phyloP scores from a whole-genome alignment of 2,888 invertebrate species.

The Nemotelus pantherinus region DNA sequence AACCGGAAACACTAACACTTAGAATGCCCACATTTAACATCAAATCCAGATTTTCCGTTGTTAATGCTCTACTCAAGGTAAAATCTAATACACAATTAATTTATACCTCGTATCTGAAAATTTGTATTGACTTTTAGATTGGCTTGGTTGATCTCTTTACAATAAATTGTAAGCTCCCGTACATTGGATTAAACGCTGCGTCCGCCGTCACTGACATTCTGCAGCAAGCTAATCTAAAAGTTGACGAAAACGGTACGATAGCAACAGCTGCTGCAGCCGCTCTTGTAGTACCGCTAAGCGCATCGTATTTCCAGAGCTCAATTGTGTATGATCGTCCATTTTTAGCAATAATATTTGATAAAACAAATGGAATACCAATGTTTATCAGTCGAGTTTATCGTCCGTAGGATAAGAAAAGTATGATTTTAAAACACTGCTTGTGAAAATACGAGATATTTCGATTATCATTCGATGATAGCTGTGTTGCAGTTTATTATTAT shows the following conservation, averaged over 20 bases:
- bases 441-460: neutral
- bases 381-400: constrained; percentile 67
- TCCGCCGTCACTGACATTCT: constrained; percentile 65
- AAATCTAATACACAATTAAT: too few species aligned
- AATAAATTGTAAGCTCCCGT: constrained; percentile 62
- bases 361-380: constrained; percentile 64
- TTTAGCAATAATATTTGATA: constrained; percentile 67
- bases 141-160: constrained; percentile 66
- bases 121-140: constrained; percentile 61
- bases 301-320: constrained; percentile 57
- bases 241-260: constrained; percentile 67
- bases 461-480: too few species aligned
- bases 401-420: constrained; percentile 57
- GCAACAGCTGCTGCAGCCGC: constrained; percentile 66
- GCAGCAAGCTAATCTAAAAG: constrained; percentile 67
- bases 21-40: constrained; percentile 54
- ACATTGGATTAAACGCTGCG: constrained; percentile 45
- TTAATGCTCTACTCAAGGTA: constrained; percentile 53
- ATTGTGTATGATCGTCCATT: constrained; percentile 67
- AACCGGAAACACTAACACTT: constrained; percentile 46
- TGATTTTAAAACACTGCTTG: neutral
- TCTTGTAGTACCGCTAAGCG: constrained; percentile 66
- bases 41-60: constrained; percentile 49
- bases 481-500: too few species aligned
- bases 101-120: neutral